phyloP scores from a whole-genome alignment of 2,888 invertebrate species.

The Micropterix aruncella region DNA sequence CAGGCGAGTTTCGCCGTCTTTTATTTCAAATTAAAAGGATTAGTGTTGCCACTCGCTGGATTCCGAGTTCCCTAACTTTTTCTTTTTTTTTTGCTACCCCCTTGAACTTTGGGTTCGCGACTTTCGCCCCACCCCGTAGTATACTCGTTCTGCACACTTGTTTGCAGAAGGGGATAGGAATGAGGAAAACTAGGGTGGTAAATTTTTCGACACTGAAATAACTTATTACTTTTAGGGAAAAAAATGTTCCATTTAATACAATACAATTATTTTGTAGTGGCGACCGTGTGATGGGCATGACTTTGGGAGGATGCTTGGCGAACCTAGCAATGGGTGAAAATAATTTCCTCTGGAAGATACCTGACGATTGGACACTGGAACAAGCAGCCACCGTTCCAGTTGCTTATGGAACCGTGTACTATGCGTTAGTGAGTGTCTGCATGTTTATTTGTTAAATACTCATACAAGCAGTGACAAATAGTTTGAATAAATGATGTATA shows the following conservation, averaged over 20 bases:
- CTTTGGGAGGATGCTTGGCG: constrained; percentile 29
- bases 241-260: constrained; percentile 9
- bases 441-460: too few species aligned
- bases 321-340: constrained; percentile 31
- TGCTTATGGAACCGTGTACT: constrained; percentile 38
- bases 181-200: constrained; percentile 6
- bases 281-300: constrained; percentile 25
- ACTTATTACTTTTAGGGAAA: not conserved
- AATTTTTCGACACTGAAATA: not conserved
- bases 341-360: constrained; percentile 31
- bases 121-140: too few species aligned
- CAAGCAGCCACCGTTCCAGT: constrained; percentile 47
- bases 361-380: constrained; percentile 36
- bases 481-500: too few species aligned
- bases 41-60: too few species aligned
- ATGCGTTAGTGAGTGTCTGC: constrained; percentile 19
- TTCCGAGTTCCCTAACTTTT: too few species aligned
- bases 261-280: constrained; percentile 23
- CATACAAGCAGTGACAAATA: too few species aligned
- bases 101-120: too few species aligned
- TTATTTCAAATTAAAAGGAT: too few species aligned
- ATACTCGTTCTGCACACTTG: too few species aligned
- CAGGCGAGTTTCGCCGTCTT: too few species aligned
- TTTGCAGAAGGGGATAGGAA: too few species aligned
- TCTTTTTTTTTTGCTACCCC: too few species aligned